phyloP scores from a whole-genome alignment of 1,140 invertebrate genomes.

The Drosophila pseudoobscura region DNA sequence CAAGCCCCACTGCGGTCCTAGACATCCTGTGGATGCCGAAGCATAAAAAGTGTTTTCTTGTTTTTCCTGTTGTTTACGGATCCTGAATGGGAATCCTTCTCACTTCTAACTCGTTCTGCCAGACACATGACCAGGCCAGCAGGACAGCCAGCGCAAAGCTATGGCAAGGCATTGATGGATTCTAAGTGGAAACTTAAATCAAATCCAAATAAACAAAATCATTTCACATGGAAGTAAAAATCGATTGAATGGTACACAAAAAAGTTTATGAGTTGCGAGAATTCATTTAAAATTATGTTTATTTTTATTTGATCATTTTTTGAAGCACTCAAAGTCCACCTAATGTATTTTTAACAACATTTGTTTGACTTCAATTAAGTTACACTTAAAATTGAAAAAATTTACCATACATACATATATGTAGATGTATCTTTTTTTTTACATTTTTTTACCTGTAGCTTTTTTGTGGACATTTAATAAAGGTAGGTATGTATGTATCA shows the following conservation, averaged over 20 bases:
- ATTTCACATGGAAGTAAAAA: slow-evolving; percentile 3
- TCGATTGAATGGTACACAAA: not conserved
- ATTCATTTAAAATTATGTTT: slow-evolving; percentile 49
- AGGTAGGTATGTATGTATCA: slow-evolving; percentile 8
- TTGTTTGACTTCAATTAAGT: slow-evolving; percentile 44
- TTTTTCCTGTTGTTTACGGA: slow-evolving; percentile 27
- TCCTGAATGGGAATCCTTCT: slow-evolving; percentile 4
- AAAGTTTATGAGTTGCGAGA: not conserved
- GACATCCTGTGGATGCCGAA: slow-evolving; percentile 23
- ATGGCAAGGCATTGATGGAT: not conserved
- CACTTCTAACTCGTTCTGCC: slow-evolving; percentile 40
- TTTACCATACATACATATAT: not conserved
- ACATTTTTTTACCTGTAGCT: slow-evolving; percentile 35
- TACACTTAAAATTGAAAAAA: slow-evolving; percentile 56
- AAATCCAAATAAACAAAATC: slow-evolving; percentile 20
- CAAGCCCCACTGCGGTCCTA: not conserved
- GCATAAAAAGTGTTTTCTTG: slow-evolving; percentile 60
- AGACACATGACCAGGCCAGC: not conserved
- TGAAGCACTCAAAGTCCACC: slow-evolving; percentile 43
- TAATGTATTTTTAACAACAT: slow-evolving; percentile 39
- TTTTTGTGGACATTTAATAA: slow-evolving; percentile 40
- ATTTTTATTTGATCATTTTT: slow-evolving; percentile 15
- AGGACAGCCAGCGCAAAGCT: not conserved
- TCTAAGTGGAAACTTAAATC: not conserved
- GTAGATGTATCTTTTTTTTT: slow-evolving; percentile 13